Evolutionary conservation across 2,888 invertebrate species (phyloP).

Genomic region (Plebejus anna): DNA sequence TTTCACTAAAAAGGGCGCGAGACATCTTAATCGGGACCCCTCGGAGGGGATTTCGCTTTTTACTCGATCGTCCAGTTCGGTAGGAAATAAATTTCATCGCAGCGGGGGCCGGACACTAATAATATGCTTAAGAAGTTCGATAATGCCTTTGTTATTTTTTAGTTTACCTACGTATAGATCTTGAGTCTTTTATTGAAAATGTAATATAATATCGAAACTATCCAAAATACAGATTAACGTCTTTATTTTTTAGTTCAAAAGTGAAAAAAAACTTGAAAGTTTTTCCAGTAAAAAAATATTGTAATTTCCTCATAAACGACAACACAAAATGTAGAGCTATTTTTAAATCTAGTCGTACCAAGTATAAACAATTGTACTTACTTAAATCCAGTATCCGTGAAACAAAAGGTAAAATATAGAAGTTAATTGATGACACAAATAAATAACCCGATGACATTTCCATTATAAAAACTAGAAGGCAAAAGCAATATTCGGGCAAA

Average conservation of each 20-base stretch:
- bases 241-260: no score
- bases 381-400: not conserved
- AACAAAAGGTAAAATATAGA: not conserved
- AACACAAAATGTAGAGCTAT: not conserved
- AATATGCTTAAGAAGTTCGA: not conserved
- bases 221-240: no score
- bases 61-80: constrained; percentile 22
- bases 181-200: not conserved
- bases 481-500: constrained; percentile 42
- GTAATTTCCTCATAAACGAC: not conserved
- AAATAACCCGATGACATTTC: constrained; percentile 4
- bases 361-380: not conserved
- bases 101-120: constrained; percentile 16
- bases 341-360: not conserved
- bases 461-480: constrained; percentile 9
- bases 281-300: not conserved
- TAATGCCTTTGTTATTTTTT: constrained; percentile 7
- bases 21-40: constrained; percentile 68
- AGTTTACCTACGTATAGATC: not conserved
- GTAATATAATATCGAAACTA: not conserved
- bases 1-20: constrained; percentile 77
- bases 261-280: not conserved
- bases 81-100: constrained; percentile 26
- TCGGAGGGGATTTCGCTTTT: constrained; percentile 30
- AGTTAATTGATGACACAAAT: constrained; percentile 2